Base-by-base conservation (phyloP, 2,113 vertebrate species). In the Corydoras sp. region DNA sequence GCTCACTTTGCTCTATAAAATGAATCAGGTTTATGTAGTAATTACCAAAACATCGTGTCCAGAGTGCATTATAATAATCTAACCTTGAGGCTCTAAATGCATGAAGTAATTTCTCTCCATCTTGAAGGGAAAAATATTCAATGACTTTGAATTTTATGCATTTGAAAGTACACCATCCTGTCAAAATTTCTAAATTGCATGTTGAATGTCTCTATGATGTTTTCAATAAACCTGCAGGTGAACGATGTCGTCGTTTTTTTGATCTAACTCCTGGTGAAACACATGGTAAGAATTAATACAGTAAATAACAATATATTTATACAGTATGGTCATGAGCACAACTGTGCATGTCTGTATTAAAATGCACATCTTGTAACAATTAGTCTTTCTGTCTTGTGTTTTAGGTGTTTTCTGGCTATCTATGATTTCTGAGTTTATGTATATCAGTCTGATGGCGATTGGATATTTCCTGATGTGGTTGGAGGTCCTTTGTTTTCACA, bases 331-430 rank as follows among this genome's bases (percentile, higher is more conserved):
- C 35, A 51, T 66, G 14, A 53, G 11, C 9, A 5, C 35, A 43
- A 8, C 35, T 35, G 29, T 59, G 30, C 3, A n/a, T 69, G 35
- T 43, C 35, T 24, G 18, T 1, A 24, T 24, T 24, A 24, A 43
- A 43, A 8, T 8, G 4, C 10, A 53, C 1, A 53, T 14, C 13
- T 14, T 53, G 13, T 53, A 53, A 53, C 10, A 14, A 53, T 53
- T 53, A 10, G 3, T 66, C 6, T 58, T 30, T 68, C 24, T 81
- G 53, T 12, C 11, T 2, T 55, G 31, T 58, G 3, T 68, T 64
- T 30, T 83, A 93, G 92, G 92, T 50, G 92, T 93, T 58, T 85
- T 93, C 10, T 93, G 92, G 91, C 82, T 93, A 58, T 92, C 92
- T 0, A 87, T 92, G 58, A 76, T 90, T 32, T 90, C 90, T 2